Percentiles rank a stretch among this genome's conserved stretches.
phyloP scores from a whole-genome alignment of 1,140 invertebrate species.

The Drosophila orena region DNA sequence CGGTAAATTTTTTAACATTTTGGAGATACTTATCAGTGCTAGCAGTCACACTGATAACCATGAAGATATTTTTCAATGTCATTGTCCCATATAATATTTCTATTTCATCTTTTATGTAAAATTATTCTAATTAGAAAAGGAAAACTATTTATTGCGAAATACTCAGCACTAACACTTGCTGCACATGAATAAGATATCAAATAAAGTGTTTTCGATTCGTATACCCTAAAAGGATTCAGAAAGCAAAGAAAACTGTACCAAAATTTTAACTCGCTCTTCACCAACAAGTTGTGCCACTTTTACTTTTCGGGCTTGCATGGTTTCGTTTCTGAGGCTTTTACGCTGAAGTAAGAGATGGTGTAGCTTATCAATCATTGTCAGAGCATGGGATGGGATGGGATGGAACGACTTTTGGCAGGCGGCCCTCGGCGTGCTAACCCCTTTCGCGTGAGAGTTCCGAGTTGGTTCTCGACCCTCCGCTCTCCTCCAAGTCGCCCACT shows the following conservation, averaged over 20 bases:
- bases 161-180: too few species aligned
- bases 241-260: constrained; percentile 31
- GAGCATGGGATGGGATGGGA: constrained; percentile 43
- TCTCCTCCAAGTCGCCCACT: constrained; percentile 17
- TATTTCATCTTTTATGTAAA: too few species aligned
- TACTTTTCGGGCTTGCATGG: constrained; percentile 57
- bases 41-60: too few species aligned
- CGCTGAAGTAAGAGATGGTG: constrained; percentile 71
- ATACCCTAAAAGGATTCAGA: not conserved
- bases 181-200: not conserved
- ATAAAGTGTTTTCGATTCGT: not conserved
- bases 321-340: constrained; percentile 58
- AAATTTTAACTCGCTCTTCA: constrained; percentile 25
- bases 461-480: constrained; percentile 35
- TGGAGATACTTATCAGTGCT: too few species aligned
- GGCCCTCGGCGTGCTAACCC: constrained; percentile 55
- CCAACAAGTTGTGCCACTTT: constrained; percentile 69
- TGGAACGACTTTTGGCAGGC: constrained; percentile 63
- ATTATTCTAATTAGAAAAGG: too few species aligned
- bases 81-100: too few species aligned
- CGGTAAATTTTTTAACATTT: too few species aligned
- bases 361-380: constrained; percentile 83
- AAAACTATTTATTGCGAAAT: too few species aligned
- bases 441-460: constrained; percentile 56
- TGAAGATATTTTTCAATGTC: too few species aligned